Conservation (phyloP, 2,888 invertebrate genomes). For the Anoplius nigerrimus region DNA sequence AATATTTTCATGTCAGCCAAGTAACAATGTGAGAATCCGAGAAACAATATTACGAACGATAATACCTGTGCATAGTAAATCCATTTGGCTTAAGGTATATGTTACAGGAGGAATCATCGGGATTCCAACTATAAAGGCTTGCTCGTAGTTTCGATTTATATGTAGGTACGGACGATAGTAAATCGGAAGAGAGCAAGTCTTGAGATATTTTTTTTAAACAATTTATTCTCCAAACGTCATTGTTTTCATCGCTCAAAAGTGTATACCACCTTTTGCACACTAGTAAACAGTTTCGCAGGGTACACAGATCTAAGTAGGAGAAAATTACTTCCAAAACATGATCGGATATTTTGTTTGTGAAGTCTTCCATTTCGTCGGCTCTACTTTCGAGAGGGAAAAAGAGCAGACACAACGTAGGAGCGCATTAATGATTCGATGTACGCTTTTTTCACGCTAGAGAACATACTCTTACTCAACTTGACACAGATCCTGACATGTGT, state of each 20-base stretch:
- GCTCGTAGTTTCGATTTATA: conserved; percentile 96
- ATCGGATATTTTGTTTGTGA: conserved; percentile 83
- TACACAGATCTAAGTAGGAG: conserved; percentile 90
- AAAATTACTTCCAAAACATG: conserved; percentile 92
- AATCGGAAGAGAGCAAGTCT: conserved; percentile 91
- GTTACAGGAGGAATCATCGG: conserved; percentile 97
- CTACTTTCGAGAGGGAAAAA: conserved; percentile 28
- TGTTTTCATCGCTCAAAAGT: conserved; percentile 91
- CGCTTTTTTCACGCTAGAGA: too few species aligned
- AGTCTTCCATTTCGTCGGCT: conserved; percentile 77
- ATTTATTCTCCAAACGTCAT: conserved; percentile 95
- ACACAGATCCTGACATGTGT: too few species aligned
- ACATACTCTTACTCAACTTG: too few species aligned
- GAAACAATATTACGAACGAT: neutral
- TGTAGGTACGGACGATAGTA: conserved; percentile 90
- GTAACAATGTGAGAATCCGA: neutral
- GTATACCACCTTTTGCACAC: conserved; percentile 96
- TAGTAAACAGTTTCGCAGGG: conserved; percentile 91
- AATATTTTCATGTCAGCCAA: neutral
- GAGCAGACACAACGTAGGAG: neutral
- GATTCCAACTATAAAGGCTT: conserved; percentile 97
- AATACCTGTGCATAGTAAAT: conserved; percentile 92
- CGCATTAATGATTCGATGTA: too few species aligned
- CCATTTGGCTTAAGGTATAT: conserved; percentile 97
- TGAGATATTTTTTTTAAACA: conserved; percentile 91